Evolutionary conservation across 2,797 vertebrate species (phyloP).

Genomic region (Hozukius guyotensis): DNA sequence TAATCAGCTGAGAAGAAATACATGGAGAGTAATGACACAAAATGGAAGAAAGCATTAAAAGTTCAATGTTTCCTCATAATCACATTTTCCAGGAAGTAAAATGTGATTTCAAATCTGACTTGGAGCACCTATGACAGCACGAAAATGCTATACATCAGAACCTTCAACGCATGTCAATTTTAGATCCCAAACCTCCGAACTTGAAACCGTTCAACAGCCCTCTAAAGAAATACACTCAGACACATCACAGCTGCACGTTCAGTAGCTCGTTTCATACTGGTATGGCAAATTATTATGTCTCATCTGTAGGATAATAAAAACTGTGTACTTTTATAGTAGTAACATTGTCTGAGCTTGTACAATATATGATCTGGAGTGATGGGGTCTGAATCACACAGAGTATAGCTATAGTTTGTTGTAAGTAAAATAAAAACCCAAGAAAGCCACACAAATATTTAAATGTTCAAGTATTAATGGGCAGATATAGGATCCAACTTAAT

Average conservation of each 20-base stretch:
- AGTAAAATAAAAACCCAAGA: neutral
- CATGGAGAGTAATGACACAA: neutral
- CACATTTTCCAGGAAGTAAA: neutral
- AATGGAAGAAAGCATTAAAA: neutral
- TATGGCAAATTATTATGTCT: neutral
- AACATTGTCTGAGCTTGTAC: neutral
- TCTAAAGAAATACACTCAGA: neutral
- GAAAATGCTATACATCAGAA: neutral
- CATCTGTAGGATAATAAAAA: neutral
- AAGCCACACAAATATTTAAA: neutral
- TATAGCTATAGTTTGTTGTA: no score
- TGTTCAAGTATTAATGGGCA: no score
- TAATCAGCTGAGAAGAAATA: conserved; percentile 65
- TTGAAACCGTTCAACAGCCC: neutral
- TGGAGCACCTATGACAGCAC: neutral
- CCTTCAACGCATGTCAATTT: neutral
- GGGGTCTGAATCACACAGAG: neutral
- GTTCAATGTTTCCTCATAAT: neutral
- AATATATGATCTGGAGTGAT: neutral
- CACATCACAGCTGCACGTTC: neutral
- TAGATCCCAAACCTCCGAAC: neutral
- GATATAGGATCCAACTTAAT: neutral
- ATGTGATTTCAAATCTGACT: neutral
- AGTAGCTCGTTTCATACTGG: neutral
- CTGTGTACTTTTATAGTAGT: neutral